Conservation (phyloP, 2,888 invertebrate genomes). For the Drosophila leonis region DNA sequence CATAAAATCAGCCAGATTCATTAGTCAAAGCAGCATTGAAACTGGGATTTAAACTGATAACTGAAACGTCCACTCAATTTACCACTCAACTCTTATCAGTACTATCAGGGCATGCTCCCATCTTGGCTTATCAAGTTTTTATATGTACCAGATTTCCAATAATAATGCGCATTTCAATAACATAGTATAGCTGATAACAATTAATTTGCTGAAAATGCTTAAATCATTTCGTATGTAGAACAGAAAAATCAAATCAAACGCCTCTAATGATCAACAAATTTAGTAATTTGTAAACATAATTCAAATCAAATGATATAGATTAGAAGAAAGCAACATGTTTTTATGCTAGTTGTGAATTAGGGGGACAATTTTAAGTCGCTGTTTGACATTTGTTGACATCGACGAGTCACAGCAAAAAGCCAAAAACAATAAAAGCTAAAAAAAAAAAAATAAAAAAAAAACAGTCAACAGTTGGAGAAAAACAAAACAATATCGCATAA, state of each 20-base stretch:
- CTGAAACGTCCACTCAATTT: no score
- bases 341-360: constrained; percentile 22
- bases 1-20: no score
- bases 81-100: no score
- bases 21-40: no score
- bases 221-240: not conserved
- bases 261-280: not conserved
- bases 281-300: not conserved
- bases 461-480: not conserved
- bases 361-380: not conserved
- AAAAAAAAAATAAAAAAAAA: no score
- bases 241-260: not conserved
- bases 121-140: not conserved
- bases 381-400: constrained; percentile 22
- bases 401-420: constrained; percentile 18
- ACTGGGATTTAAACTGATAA: no score
- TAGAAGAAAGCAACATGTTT: constrained; percentile 2
- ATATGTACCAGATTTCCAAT: not conserved
- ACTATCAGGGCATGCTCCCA: not conserved
- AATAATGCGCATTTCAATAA: not conserved
- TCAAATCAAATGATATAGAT: constrained; percentile 12
- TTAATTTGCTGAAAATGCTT: not conserved
- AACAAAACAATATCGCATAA: constrained; percentile 9
- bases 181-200: not conserved
- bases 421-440: constrained; percentile 9